Evolutionary conservation across 2,113 vertebrate genomes (phyloP).

Genomic region (Strigops habroptila): DNA sequence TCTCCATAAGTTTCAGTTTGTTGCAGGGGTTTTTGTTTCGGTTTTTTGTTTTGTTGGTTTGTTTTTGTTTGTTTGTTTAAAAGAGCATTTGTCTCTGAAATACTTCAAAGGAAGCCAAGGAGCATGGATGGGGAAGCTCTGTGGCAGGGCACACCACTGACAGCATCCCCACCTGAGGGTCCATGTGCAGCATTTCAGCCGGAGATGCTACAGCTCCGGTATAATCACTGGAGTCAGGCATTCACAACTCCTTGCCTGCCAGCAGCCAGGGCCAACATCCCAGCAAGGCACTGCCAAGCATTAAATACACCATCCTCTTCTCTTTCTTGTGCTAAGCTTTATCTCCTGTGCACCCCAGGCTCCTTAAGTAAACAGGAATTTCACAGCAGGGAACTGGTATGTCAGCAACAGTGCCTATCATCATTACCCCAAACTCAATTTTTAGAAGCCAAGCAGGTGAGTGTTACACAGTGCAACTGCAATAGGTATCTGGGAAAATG

Average conservation of each 20-base stretch:
- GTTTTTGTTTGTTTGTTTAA: not conserved
- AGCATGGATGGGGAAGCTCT: not conserved
- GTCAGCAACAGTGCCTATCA: not conserved
- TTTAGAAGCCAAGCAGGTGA: not conserved
- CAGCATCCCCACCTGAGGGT: not conserved
- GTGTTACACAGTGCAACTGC: not conserved
- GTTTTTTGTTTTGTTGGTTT: accelerated
- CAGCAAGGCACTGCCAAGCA: not conserved
- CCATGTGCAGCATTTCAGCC: accelerated
- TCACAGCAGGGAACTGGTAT: not conserved
- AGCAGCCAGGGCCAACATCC: not conserved
- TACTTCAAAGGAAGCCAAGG: not conserved
- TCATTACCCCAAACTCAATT: not conserved
- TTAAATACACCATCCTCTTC: not conserved
- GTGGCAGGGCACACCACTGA: accelerated
- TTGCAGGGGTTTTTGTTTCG: not conserved
- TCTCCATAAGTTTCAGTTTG: not conserved
- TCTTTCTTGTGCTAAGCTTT: not conserved
- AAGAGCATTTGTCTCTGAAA: not conserved
- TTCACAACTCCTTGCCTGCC: not conserved
- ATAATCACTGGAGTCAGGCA: not conserved
- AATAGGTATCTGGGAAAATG: not conserved
- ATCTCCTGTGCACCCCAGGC: not conserved
- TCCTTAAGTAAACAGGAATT: not conserved
- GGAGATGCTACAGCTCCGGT: accelerated